These are phyloP conservation scores for Leucoptera coffeella DNA, from an alignment of 2,888 invertebrate species.

Conservation along the genomic window DNA sequence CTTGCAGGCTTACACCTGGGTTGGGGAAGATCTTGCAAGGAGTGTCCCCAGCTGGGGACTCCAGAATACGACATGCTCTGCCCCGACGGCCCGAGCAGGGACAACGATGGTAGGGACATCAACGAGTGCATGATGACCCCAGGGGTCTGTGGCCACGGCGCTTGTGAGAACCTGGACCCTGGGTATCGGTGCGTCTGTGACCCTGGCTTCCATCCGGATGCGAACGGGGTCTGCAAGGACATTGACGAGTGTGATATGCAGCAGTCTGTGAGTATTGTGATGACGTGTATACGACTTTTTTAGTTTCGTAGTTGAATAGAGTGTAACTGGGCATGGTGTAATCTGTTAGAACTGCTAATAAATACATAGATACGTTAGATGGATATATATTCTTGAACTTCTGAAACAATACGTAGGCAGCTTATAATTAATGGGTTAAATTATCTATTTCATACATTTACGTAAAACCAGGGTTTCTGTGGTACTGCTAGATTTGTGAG, in stretches of 20 bases:
- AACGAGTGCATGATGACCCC: slow-evolving; percentile 78
- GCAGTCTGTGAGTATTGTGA: slow-evolving; percentile 56
- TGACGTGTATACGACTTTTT: too few species aligned
- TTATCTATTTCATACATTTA: too few species aligned
- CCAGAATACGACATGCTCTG: slow-evolving; percentile 67
- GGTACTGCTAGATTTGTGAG: too few species aligned
- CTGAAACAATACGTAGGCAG: too few species aligned
- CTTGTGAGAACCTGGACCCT: slow-evolving; percentile 78
- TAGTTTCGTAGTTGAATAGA: too few species aligned
- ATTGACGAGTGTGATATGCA: slow-evolving; percentile 79
- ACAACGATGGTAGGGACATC: slow-evolving; percentile 76
- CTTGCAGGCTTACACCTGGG: slow-evolving; percentile 66
- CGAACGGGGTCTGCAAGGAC: slow-evolving; percentile 67
- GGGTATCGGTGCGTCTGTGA: slow-evolving; percentile 78
- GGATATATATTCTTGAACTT: too few species aligned
- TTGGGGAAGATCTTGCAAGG: slow-evolving; percentile 76
- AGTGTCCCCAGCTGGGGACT: slow-evolving; percentile 66
- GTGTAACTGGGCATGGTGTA: too few species aligned
- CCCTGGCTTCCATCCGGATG: slow-evolving; percentile 70
- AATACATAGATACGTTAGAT: too few species aligned
- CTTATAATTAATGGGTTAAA: too few species aligned
- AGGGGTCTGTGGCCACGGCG: slow-evolving; percentile 75
- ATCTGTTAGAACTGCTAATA: too few species aligned
- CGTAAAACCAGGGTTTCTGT: too few species aligned
- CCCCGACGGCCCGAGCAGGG: slow-evolving; percentile 71